A percentile compares a stretch with the other conserved stretches of the same genome.
phyloP scores from a whole-genome alignment of 2,888 invertebrate genomes.

The Noctua pronuba region DNA sequence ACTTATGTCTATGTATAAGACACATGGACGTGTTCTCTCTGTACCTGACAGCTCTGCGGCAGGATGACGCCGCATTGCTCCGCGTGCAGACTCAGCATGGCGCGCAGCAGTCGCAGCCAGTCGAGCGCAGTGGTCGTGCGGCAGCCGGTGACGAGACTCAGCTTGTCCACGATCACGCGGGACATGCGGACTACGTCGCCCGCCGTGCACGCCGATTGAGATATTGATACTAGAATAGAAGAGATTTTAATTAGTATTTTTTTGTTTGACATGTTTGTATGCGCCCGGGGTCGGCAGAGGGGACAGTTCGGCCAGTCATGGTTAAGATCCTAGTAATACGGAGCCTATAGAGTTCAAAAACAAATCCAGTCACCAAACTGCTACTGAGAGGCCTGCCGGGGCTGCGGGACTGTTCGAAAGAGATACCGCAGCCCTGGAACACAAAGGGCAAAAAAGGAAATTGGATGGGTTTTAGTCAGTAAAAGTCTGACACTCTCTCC shows the following conservation, averaged over 20 bases:
- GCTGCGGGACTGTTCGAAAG: no score
- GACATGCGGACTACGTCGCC: constrained; percentile 97
- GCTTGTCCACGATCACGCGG: constrained; percentile 94
- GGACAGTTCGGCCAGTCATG: no score
- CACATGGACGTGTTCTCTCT: not conserved
- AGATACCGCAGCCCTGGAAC: no score
- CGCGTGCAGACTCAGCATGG: constrained; percentile 87
- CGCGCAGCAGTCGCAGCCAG: constrained; percentile 92
- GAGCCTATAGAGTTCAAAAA: no score
- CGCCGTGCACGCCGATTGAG: constrained; percentile 95
- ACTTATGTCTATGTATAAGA: no score
- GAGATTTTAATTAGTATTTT: rapidly evolving
- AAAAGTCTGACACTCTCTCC: no score
- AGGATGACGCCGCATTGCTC: constrained; percentile 13
- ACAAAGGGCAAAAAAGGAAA: no score
- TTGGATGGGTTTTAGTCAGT: no score
- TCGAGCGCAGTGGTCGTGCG: constrained; percentile 92
- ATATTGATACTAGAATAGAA: constrained; percentile 85
- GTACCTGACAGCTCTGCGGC: constrained; percentile 50
- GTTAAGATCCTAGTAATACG: no score
- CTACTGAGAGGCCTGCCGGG: no score
- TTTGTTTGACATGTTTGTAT: not conserved
- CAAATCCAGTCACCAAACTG: no score
- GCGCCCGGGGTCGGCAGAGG: not conserved
- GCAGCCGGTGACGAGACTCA: constrained; percentile 91